Evolutionary conservation across 2,113 vertebrate species (phyloP), one percentile per base, ranked within the genome.

Genomic region (Leucoraja erinaceus): DNA sequence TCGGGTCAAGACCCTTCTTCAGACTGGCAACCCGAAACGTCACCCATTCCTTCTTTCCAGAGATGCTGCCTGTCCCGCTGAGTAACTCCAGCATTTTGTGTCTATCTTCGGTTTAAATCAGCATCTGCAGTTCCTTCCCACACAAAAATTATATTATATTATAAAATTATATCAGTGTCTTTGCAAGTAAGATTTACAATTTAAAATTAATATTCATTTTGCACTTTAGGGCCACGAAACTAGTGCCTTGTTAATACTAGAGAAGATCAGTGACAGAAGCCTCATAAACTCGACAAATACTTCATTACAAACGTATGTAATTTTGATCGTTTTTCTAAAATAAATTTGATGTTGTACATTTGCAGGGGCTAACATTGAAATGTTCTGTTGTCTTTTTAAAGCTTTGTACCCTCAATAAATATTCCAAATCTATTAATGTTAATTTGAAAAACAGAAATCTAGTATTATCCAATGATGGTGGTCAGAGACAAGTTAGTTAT

Each of bases 171-270:
- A 4, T 0, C n/a, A 68, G 22, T 16, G 28, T 66, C 14, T 90
- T 47, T 70, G 18, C 66, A 22, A 20, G 14, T 31, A 33, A 72
- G 68, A 54, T 70, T 54, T 74, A 54, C 68, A 72, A 25, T 91
- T 47, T 47, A 38, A 68, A 66, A 38, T n/a, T n/a, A 68, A 63
- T 16, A 68, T 59, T 93, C 47, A 59, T 54, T 68, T 47, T 12
- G n/a, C 93, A 94, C 94, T 95, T 93, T 94, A 99, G 99, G 98
- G 98, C 95, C 99, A 99, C 97, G 99, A 99, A 98, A 99, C 98
- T 96, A 99, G 99, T 99, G 99, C 98, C 98, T 99, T 99, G 98
- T 98, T 99, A 97, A 99, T 99, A 96, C 95, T 99, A 96, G 98
- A 99, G 96, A 99, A 99, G 97, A 98, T 99, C 96, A 96, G 96